phyloP scores from a whole-genome alignment of 2,888 invertebrate genomes.

The Digitonthophagus gazella region DNA sequence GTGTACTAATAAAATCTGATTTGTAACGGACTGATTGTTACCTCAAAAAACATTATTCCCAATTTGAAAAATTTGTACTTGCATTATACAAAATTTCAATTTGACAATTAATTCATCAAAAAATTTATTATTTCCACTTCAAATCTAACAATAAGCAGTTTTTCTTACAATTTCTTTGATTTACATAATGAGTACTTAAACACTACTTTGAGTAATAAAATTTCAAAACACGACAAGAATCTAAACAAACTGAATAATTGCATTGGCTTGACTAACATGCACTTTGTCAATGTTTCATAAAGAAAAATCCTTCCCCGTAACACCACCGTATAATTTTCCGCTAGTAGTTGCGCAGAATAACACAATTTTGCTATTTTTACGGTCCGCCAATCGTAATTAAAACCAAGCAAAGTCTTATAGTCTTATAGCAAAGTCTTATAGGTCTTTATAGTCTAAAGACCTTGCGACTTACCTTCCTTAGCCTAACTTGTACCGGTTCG shows the following conservation, averaged over 20 bases:
- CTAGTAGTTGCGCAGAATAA: background rate
- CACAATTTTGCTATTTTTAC: background rate
- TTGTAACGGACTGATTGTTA: too few relatives aligned
- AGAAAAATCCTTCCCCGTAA: background rate
- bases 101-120: too few relatives aligned
- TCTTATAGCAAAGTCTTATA: too few relatives aligned
- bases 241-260: background rate
- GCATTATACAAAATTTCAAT: too few relatives aligned
- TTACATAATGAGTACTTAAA: too few relatives aligned
- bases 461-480: constrained; percentile 11
- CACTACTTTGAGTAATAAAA: background rate
- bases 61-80: too few relatives aligned
- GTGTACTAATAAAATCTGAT: too few relatives aligned
- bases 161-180: too few relatives aligned
- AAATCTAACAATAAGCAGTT: too few relatives aligned
- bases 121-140: too few relatives aligned
- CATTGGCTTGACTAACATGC: background rate
- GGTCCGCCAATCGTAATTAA: background rate
- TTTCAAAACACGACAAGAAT: background rate
- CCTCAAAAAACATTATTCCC: too few relatives aligned
- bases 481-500: constrained; percentile 17
- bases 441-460: background rate
- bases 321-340: background rate
- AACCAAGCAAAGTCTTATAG: background rate
- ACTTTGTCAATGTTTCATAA: background rate